Base-by-base conservation (phyloP, 2,888 invertebrate species). In the Yponomeuta cagnagella region DNA sequence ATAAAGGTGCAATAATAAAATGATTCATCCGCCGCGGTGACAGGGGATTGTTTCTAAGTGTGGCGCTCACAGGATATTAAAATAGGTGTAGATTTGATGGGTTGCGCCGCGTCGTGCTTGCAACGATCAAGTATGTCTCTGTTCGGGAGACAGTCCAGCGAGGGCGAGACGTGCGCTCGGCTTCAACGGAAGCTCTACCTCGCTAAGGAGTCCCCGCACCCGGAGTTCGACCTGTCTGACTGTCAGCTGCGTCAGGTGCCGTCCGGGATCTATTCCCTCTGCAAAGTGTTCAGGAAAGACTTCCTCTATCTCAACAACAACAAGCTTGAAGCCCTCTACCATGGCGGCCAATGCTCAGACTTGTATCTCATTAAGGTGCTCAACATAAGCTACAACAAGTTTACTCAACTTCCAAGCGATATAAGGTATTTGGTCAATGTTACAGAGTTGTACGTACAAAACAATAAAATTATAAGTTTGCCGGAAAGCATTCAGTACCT, bases 261-360 rank as follows among this genome's bases (percentile, higher is more conserved):
- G 63, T 91, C 95, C 73, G 96, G 96, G 73, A 95, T 96, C 71
- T 97, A 94, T 86, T 95, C 96, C 48, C 88, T 96, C 72, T 97
- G 97, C 84, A 95, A 95, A 86, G 96, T 97, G 66, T 95, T 96
- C 80, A 93, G 96, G 75, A 97, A 97, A 88, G 95, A 96, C 80
- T 87, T 90, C 73, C 84, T 96, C 75, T 93, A 93, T 82, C 86
- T 95, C 76, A 93, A 96, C 79, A 92, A 93, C 77, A 97, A 97
- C 84, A 93, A 93, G 76, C 87, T 97, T 76, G 93, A 93, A 70
- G 93, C 95, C 68, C 88, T 97, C 66, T 93, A 93, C 73, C 94
- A 94, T 78, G 96, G 96, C 74, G 97, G 97, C 71, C 93, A 93
- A 78, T 86, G 97, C 78, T 93, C 93, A 75, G 96, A 97, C 88